Conservation (phyloP, 2,888 invertebrate species). For the Sympetrum striolatum region DNA sequence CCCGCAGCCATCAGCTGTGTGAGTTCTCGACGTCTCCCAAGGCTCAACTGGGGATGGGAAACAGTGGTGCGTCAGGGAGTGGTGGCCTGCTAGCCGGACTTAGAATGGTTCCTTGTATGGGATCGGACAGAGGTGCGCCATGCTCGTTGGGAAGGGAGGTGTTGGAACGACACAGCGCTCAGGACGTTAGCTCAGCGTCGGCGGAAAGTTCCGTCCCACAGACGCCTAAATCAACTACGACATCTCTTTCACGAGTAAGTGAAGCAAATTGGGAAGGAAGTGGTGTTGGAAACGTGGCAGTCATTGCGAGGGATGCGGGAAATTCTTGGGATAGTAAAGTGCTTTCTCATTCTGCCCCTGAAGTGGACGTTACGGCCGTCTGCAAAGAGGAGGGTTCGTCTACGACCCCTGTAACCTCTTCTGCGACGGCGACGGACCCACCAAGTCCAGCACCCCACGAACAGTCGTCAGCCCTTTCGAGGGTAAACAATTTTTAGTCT, state of each 20-base stretch:
- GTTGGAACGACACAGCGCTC: conserved; percentile 24
- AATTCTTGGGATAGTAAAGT: conserved; percentile 34
- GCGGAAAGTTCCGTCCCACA: conserved; percentile 38
- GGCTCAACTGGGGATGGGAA: conserved; percentile 44
- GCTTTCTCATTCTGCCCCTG: conserved; percentile 22
- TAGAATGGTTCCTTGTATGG: conserved; percentile 48
- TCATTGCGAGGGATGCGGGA: not conserved
- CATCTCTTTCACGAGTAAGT: conserved; percentile 34
- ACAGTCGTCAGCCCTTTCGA: conserved; percentile 27
- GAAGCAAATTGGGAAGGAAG: conserved; percentile 41
- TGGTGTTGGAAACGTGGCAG: not conserved
- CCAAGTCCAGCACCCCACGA: conserved; percentile 30
- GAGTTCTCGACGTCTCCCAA: conserved; percentile 47
- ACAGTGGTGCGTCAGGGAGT: not conserved
- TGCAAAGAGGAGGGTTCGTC: not conserved
- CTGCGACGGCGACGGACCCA: not conserved
- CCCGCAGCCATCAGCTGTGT: conserved; percentile 44
- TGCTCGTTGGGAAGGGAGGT: not conserved
- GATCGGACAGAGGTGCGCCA: conserved; percentile 1
- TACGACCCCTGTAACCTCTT: conserved; percentile 1
- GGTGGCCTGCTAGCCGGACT: conserved; percentile 45
- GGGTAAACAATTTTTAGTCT: conserved; percentile 43
- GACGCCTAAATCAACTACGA: conserved; percentile 7
- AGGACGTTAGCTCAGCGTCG: conserved; percentile 30
- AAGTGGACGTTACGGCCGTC: not conserved